Percentiles rank a stretch among this genome's conserved stretches.
These are phyloP conservation scores for Nylanderia fulva DNA, from an alignment of 1,140 invertebrate species.

Conservation along the genomic window DNA sequence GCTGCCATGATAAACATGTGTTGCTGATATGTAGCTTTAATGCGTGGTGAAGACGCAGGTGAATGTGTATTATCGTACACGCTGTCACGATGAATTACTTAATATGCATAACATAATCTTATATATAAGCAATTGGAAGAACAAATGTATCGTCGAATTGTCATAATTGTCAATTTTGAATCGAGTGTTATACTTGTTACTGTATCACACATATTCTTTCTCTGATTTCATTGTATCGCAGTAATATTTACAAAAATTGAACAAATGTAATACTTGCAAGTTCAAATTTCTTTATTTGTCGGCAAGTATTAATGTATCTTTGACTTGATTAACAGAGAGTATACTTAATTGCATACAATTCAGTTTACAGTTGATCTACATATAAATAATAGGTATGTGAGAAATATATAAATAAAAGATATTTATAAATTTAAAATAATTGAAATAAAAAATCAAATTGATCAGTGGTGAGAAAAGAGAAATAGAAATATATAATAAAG, in stretches of 20 bases:
- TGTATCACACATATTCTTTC: neutral
- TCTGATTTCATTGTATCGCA: constrained; percentile 1
- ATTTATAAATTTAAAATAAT: constrained; percentile 6
- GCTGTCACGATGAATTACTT: neutral
- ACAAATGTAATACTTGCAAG: neutral
- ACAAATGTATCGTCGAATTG: neutral
- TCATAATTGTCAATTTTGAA: neutral
- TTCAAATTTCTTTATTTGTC: neutral
- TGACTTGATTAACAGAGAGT: neutral
- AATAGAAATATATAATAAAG: neutral
- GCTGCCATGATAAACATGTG: constrained; percentile 77
- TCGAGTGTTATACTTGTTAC: neutral
- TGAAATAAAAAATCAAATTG: neutral
- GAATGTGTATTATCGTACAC: neutral
- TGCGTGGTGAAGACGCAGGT: neutral
- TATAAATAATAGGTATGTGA: neutral
- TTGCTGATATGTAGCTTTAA: neutral
- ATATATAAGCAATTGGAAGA: too few species aligned
- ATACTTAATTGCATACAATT: neutral
- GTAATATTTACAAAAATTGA: constrained; percentile 1
- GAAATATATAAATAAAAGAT: neutral
- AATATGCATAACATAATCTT: neutral
- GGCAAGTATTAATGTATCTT: neutral
- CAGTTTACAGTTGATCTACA: neutral
- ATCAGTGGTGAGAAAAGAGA: neutral